phyloP scores from a whole-genome alignment of 2,888 invertebrate species.

The Xylocampa areola region DNA sequence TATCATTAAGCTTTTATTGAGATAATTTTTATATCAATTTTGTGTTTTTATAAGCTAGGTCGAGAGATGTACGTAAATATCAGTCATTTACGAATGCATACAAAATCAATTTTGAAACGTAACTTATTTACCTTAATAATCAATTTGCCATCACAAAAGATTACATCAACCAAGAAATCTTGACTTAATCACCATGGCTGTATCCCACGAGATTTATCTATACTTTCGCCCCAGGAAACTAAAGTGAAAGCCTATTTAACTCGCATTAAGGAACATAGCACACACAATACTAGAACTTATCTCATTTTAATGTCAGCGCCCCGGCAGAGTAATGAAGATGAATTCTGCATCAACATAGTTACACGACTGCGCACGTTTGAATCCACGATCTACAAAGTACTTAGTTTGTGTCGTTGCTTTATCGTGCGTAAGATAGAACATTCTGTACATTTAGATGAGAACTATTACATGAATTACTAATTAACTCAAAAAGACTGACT shows the following conservation, averaged over 20 bases:
- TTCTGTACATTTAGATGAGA: neutral
- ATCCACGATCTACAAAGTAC: conserved; percentile 24
- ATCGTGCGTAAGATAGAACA: neutral
- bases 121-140: conserved; percentile 31
- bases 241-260: conserved; percentile 65
- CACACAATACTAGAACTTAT: conserved; percentile 36
- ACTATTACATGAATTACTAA: no score
- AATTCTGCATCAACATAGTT: conserved; percentile 44
- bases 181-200: conserved; percentile 17
- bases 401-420: conserved; percentile 10
- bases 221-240: conserved; percentile 61
- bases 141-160: conserved; percentile 37
- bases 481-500: no score
- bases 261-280: conserved; percentile 47
- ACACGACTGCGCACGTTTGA: conserved; percentile 35
- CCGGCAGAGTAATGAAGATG: conserved; percentile 49
- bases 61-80: conserved; percentile 1
- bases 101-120: conserved; percentile 26
- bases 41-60: neutral
- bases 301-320: conserved; percentile 48
- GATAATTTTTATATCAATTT: neutral
- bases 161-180: conserved; percentile 38
- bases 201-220: conserved; percentile 44
- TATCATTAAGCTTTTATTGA: neutral
- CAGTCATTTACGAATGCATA: conserved; percentile 7